These are phyloP conservation scores for Rhea americana DNA, from an alignment of 2,113 vertebrate species.

Conservation along the genomic window DNA sequence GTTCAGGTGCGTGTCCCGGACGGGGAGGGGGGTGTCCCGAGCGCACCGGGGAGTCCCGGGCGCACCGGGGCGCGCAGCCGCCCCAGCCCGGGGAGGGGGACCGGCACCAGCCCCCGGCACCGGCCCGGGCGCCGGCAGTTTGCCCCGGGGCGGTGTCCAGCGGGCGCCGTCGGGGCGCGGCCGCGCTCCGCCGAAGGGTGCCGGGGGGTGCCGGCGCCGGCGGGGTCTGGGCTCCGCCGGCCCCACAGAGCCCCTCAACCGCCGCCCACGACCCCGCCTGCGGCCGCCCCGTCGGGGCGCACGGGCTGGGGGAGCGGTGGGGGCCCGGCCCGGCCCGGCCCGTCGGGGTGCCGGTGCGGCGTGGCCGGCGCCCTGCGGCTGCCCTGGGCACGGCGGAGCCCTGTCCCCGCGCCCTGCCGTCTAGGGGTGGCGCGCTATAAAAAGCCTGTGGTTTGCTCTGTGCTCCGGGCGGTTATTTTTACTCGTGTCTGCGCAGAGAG, in stretches of 20 bases:
- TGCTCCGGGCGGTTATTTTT: slow-evolving; percentile 62
- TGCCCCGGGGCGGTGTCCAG: neutral
- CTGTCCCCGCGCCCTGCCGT: slow-evolving; percentile 43
- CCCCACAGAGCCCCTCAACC: accelerated
- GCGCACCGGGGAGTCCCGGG: neutral
- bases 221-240: neutral
- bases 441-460: slow-evolving; percentile 62
- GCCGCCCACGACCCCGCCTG: too few species aligned
- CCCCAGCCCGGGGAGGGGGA: neutral
- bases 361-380: slow-evolving; percentile 2
- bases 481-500: slow-evolving; percentile 53
- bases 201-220: too few species aligned
- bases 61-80: too few species aligned
- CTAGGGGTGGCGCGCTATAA: slow-evolving; percentile 57
- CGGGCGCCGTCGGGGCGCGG: neutral
- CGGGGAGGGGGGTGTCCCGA: neutral
- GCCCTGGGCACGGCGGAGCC: slow-evolving; percentile 5
- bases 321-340: neutral
- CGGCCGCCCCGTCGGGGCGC: neutral
- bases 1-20: neutral
- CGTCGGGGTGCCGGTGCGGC: neutral
- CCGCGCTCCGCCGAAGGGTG: neutral
- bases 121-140: too few species aligned
- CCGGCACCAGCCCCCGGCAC: too few species aligned
- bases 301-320: neutral